These are phyloP conservation scores for Cyanistes caeruleus DNA, from an alignment of 2,113 vertebrate genomes.

Conservation along the genomic window DNA sequence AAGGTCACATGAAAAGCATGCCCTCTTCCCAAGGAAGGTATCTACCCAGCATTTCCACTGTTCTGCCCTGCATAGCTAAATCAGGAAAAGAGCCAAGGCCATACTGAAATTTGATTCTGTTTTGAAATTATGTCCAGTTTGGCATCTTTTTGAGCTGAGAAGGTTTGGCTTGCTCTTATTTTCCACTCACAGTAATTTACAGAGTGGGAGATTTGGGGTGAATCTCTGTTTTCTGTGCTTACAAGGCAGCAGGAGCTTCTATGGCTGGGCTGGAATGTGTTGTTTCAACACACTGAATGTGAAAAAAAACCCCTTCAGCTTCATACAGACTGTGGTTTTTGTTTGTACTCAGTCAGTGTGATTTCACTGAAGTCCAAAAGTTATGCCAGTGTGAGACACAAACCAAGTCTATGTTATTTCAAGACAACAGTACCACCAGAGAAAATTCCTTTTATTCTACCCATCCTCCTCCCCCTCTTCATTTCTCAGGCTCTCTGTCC, in stretches of 20 bases:
- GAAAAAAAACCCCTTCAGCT: conserved; percentile 12
- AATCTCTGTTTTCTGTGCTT: conserved; percentile 22
- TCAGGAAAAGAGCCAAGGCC: not conserved
- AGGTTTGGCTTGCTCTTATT: not conserved
- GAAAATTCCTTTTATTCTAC: not conserved
- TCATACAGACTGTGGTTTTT: conserved; percentile 30
- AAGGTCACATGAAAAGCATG: conserved; percentile 26
- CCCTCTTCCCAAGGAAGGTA: not conserved
- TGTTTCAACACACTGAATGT: conserved; percentile 55
- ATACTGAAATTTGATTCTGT: not conserved
- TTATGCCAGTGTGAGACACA: conserved; percentile 42
- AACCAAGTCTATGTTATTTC: conserved; percentile 56
- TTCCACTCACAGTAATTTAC: not conserved
- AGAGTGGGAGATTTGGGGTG: not conserved
- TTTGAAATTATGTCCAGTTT: not conserved
- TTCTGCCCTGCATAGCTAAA: not conserved
- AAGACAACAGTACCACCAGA: not conserved
- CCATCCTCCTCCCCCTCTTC: not conserved
- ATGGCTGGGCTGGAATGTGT: conserved; percentile 46
- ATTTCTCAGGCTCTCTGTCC: not conserved
- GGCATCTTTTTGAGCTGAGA: not conserved
- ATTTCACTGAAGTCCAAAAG: conserved; percentile 46
- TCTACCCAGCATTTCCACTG: not conserved
- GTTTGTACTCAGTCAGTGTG: conserved; percentile 59
- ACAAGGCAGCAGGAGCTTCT: not conserved